Percentiles rank a stretch among this genome's conserved stretches.
These are phyloP conservation scores for Helicoverpa zea DNA, from an alignment of 1,140 invertebrate species.

Conservation along the genomic window DNA sequence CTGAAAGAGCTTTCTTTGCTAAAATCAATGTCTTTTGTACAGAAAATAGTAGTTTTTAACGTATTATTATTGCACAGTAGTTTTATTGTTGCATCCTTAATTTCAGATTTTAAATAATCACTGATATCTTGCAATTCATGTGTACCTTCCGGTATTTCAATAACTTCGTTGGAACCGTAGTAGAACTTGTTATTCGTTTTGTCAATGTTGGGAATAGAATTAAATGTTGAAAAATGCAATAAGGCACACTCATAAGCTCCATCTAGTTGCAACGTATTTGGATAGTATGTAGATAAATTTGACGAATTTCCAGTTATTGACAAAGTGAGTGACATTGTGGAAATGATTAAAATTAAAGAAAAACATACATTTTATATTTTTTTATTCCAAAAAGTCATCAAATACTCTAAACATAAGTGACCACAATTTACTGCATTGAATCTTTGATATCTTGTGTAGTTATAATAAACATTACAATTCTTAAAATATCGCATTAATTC, in stretches of 20 bases:
- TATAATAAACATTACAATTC: conserved; percentile 51
- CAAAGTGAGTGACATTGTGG: background rate
- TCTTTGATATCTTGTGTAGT: conserved; percentile 40
- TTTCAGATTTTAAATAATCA: conserved; percentile 11
- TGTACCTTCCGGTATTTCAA: conserved; percentile 4
- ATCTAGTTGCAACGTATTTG: background rate
- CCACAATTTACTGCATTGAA: conserved; percentile 39
- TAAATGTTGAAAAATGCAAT: conserved; percentile 13
- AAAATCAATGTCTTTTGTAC: background rate
- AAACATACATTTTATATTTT: conserved; percentile 25
- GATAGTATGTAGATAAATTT: background rate
- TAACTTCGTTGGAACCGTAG: background rate
- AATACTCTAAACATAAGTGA: conserved; percentile 36
- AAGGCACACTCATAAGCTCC: background rate
- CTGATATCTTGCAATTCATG: conserved; percentile 12
- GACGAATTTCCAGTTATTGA: background rate
- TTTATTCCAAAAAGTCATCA: conserved; percentile 32
- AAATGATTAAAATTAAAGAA: conserved; percentile 11
- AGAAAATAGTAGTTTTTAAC: background rate
- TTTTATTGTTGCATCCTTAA: background rate
- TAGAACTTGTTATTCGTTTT: conserved; percentile 4
- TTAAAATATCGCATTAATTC: conserved; percentile 56
- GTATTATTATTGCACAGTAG: conserved; percentile 1
- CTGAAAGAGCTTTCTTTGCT: background rate
- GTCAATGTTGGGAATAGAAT: conserved; percentile 1